Base-by-base conservation (phyloP, 2,797 vertebrate genomes). In the Anguilla obscura region DNA sequence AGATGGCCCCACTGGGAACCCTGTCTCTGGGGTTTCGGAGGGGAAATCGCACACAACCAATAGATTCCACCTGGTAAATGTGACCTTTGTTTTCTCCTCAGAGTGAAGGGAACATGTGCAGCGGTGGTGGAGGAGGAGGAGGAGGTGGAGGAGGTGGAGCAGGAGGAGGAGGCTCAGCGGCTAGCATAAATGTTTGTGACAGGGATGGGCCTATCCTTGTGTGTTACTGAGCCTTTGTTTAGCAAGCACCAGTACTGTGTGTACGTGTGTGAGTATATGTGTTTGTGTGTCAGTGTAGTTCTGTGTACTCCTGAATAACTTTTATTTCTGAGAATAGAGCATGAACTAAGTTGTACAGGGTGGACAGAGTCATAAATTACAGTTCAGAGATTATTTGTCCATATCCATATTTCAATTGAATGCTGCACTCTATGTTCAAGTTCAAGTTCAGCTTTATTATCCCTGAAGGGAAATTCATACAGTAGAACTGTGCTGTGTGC, bases 41-140 rank as follows among this genome's bases (percentile, higher is more conserved):
- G 90, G 92, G 91, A 94, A 94, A 94, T 94, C 90, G 91, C 93
- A 93, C 91, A 90, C 89, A 86, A 89, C 91, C 91, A 91, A 91
- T 94, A 91, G 94, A 95, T 95, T 92, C 93, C 93, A 89, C 90
- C 86, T 88, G 93, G 91, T 94, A 93, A 93, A 94, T 94, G 93
- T 94, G 93, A 94, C 92, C 93, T 93, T 92, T 95, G 92, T 93
- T 94, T 93, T 93, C 91, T 60, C 40, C 87, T 90, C 86, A 48
- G 91, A 92, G 91, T 82, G 86, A 89, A 89, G 48, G 33, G 66
- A 84, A 71, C 90, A 89, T 92, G 89, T 89, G 87, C 69, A 80
- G 14, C 8, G 30, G 48, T 33, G 85, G 89, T 87, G 88, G 86
- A 87, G 84, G 88, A 24, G 30, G 2, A 27, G 33, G 33, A 33